Percentiles rank a stretch among this genome's conserved stretches.
phyloP scores from a whole-genome alignment of 2,888 invertebrate genomes.

The Gonocerus acuteangulatus region DNA sequence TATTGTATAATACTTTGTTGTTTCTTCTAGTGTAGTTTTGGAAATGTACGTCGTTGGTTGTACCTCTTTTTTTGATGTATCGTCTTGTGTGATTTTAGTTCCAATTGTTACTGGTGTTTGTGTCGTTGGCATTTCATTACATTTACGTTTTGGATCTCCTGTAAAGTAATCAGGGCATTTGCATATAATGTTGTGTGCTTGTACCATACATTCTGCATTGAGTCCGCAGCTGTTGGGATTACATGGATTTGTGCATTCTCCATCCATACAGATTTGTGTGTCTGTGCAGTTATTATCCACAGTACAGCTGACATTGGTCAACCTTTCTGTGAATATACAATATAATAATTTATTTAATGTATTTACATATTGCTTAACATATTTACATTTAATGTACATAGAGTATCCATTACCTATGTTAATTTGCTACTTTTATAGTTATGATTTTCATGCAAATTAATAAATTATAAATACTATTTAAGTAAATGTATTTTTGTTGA shows the following conservation, averaged over 20 bases:
- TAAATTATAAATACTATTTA: too few relatives aligned
- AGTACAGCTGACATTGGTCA: constrained; percentile 55
- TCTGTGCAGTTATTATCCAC: constrained; percentile 77
- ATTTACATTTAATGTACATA: not conserved
- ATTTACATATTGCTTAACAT: not conserved
- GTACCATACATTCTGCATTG: constrained; percentile 68
- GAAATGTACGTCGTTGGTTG: too few relatives aligned
- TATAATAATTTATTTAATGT: constrained; percentile 32
- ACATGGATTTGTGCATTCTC: constrained; percentile 73
- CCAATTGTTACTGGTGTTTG: too few relatives aligned
- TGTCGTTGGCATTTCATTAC: too few relatives aligned
- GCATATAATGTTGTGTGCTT: constrained; percentile 76
- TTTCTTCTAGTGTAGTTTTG: too few relatives aligned
- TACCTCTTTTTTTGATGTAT: too few relatives aligned
- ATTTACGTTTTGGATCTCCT: constrained; percentile 34
- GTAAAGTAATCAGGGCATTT: constrained; percentile 47
- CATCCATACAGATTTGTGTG: constrained; percentile 74
- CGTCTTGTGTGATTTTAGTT: too few relatives aligned
- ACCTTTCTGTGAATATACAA: constrained; percentile 40
- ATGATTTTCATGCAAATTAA: not conserved
- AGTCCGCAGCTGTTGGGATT: constrained; percentile 56
- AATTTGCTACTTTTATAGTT: not conserved
- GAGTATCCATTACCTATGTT: not conserved
- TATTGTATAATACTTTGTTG: too few relatives aligned
- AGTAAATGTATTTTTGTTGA: too few relatives aligned